Conservation (phyloP, 2,113 vertebrate genomes). For the Megaleporinus macrocephalus region DNA sequence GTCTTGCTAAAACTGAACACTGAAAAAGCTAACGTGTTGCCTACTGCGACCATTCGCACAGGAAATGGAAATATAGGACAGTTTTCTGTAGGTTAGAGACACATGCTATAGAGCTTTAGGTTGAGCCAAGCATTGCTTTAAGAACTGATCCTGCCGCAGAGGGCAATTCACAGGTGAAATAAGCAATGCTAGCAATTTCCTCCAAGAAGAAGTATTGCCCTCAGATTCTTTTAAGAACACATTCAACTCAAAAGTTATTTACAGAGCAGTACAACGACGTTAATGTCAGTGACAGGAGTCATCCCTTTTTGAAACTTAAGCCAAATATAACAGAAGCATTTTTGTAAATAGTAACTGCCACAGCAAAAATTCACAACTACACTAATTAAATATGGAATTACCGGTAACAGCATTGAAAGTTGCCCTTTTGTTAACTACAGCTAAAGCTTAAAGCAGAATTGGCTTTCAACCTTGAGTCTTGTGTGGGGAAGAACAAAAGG, state of each 20-base stretch:
- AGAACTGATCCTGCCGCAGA: background rate
- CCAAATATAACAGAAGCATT: background rate
- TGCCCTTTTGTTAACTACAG: background rate
- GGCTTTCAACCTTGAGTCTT: background rate
- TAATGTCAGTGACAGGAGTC: background rate
- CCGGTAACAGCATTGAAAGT: no score
- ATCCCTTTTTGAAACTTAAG: constrained; percentile 35
- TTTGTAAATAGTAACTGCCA: background rate
- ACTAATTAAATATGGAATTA: background rate
- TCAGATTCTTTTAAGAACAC: background rate
- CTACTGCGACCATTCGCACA: background rate
- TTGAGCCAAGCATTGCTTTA: constrained; percentile 10
- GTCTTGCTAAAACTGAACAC: no score
- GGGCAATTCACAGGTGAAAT: constrained; percentile 8
- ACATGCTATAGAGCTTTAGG: background rate
- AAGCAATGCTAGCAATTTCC: background rate
- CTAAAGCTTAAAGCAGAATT: background rate
- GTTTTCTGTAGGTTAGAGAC: background rate
- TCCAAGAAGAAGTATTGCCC: no score
- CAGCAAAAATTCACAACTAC: background rate
- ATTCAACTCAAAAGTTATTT: background rate
- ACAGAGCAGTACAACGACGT: background rate
- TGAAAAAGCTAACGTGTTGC: no score
- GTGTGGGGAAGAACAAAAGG: background rate
- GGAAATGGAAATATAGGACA: background rate